Conservation (phyloP, 2,888 invertebrate genomes). For the Chrysolina americana region DNA sequence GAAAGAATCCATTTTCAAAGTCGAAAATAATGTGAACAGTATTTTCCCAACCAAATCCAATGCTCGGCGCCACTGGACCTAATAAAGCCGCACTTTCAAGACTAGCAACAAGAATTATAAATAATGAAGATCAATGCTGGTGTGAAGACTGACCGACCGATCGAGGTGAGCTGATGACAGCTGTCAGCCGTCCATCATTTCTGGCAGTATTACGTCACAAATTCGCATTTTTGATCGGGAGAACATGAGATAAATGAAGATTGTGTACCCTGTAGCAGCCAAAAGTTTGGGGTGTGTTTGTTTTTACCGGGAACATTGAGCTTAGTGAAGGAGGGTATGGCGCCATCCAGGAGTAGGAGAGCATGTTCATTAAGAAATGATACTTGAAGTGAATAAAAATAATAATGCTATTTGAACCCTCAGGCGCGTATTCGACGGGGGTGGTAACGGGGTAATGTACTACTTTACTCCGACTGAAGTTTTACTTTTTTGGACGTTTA, state of each 20-base stretch:
- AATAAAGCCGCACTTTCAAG: conserved; percentile 11
- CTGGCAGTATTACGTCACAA: conserved; percentile 69
- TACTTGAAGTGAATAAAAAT: no score
- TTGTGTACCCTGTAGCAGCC: conserved; percentile 38
- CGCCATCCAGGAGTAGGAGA: conserved; percentile 40
- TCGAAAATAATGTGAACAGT: no score
- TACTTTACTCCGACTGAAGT: no score
- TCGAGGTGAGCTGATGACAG: conserved; percentile 57
- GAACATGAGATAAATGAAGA: conserved; percentile 53
- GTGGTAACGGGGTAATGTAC: no score
- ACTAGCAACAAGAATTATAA: no score
- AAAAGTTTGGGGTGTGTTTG: conserved; percentile 25
- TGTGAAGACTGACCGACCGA: conserved; percentile 23
- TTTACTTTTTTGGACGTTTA: no score
- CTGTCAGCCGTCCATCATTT: conserved; percentile 71
- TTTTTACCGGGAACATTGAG: conserved; percentile 34
- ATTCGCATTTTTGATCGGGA: conserved; percentile 65
- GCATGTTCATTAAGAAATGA: no score
- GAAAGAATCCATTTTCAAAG: no score
- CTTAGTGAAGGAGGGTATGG: conserved; percentile 47
- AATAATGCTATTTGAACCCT: no score
- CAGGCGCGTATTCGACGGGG: no score
- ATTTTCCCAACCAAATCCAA: no score
- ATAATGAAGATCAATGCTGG: background rate
- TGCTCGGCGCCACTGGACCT: conserved; percentile 9